Base-by-base conservation (phyloP, 2,797 vertebrate genomes). In the Peromyscus melanophrys region DNA sequence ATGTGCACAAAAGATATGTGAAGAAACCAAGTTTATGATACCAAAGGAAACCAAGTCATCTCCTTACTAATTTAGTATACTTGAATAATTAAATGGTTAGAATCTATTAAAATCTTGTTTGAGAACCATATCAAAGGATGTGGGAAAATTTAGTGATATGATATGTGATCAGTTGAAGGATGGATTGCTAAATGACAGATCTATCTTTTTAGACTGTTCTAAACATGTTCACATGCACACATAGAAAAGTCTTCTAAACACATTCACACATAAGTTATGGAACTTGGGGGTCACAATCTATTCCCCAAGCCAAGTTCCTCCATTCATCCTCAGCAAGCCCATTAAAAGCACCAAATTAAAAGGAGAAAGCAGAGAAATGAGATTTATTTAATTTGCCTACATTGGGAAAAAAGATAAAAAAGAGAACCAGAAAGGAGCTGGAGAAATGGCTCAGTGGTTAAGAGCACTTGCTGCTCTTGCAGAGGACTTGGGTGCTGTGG, bases 41-140 rank as follows among this genome's bases (percentile, higher is more conserved):
- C 13, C 82, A 82, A 16, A 91, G 12, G 80, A 75, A 12, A 49
- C 10, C 55, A 85, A 90, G 21, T 65, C 37, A 57, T 84, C 69
- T 46, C 75, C 49, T 87, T 52, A 59, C 57, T 37, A 46, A 25
- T 43, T 90, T 91, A 46, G 19, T 25, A 27, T 84, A 63, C 12
- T 25, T 92, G 77, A 71, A 63, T 34, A 89, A 77, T 88, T 73
- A 83, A 83, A 84, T 49, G 57, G 27, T 43, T 57, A 89, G 11
- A 78, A 63, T 71, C 17, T 88, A 83, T 73, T 84, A 75, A 81
- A 92, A 85, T n/a, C 14, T 76, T 89, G 69, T 52, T 78, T 59
- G 82, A 59, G 27, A 94, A 89, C 31, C 34, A 75, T 6, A 12
- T 1, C 19, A 40, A 84, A 52, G 29, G 4, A 85, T 65, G 23